These are phyloP conservation scores for Gymnoscopelus braueri DNA, from an alignment of 2,797 vertebrate species.

Conservation along the genomic window DNA sequence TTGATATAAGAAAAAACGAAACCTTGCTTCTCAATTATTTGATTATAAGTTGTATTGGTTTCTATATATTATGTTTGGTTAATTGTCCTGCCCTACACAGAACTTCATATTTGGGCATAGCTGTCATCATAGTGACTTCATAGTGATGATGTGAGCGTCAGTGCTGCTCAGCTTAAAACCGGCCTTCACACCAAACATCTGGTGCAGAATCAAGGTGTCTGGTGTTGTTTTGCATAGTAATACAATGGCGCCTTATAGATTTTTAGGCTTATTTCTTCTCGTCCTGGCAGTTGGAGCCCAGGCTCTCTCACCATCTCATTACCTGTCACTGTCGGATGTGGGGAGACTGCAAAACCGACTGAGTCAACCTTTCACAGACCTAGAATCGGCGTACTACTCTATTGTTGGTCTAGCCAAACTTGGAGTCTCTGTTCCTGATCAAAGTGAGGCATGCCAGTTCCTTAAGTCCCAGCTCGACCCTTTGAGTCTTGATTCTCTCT, in stretches of 20 bases:
- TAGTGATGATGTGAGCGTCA: too few species aligned
- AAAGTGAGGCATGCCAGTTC: conserved; percentile 88
- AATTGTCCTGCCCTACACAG: too few species aligned
- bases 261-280: conserved; percentile 76
- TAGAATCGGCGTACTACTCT: conserved; percentile 90
- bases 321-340: conserved; percentile 87
- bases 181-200: too few species aligned
- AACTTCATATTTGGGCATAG: too few species aligned
- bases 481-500: conserved; percentile 90
- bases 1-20: too few species aligned
- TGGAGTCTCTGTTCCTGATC: conserved; percentile 83
- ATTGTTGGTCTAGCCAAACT: conserved; percentile 88
- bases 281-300: conserved; percentile 74
- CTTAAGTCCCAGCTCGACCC: conserved; percentile 90
- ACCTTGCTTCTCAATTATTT: too few species aligned
- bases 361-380: conserved; percentile 82
- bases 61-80: too few species aligned
- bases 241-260: conserved; percentile 28
- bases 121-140: too few species aligned
- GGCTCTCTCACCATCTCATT: conserved; percentile 88
- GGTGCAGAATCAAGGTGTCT: too few species aligned
- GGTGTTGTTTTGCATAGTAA: too few species aligned
- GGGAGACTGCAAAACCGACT: conserved; percentile 85
- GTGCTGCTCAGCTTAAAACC: too few species aligned
- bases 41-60: too few species aligned